Conservation (phyloP, 2,888 invertebrate species). For the Watsonalla cultraria region DNA sequence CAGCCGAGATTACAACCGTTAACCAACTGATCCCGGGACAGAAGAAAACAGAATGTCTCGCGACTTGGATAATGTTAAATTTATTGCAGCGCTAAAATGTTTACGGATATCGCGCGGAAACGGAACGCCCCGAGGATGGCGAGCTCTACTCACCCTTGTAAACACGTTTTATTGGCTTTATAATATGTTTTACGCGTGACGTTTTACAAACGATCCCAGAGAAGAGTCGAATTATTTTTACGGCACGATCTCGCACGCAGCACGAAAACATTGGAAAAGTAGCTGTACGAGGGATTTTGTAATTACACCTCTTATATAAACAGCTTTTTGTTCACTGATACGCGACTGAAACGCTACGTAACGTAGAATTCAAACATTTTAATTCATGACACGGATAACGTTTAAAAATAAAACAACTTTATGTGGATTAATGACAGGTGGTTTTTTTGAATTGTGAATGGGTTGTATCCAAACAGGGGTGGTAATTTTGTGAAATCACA, state of each 20-base stretch:
- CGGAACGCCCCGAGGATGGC: conserved; percentile 55
- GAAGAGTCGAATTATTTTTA: conserved; percentile 76
- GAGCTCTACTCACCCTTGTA: conserved; percentile 75
- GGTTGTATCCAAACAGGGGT: conserved; percentile 41
- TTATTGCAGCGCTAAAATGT: conserved; percentile 78
- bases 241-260: conserved; percentile 67
- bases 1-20: conserved; percentile 72
- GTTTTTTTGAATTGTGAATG: conserved; percentile 26
- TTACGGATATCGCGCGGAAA: conserved; percentile 73
- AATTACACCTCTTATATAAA: conserved; percentile 69
- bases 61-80: conserved; percentile 75
- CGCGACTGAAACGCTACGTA: conserved; percentile 35
- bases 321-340: conserved; percentile 53
- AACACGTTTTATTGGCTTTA: conserved; percentile 80
- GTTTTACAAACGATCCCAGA: conserved; percentile 78
- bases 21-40: conserved; percentile 73
- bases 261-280: conserved; percentile 66
- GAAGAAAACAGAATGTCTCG: conserved; percentile 76
- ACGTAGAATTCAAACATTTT: conserved; percentile 9
- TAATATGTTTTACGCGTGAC: conserved; percentile 79
- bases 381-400: not conserved
- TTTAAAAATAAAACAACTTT: not conserved
- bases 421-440: conserved; percentile 20
- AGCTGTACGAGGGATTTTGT: conserved; percentile 68
- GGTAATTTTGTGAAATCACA: conserved; percentile 70